phyloP scores from a whole-genome alignment of 2,797 vertebrate genomes.

The Apodemus agrarius region DNA sequence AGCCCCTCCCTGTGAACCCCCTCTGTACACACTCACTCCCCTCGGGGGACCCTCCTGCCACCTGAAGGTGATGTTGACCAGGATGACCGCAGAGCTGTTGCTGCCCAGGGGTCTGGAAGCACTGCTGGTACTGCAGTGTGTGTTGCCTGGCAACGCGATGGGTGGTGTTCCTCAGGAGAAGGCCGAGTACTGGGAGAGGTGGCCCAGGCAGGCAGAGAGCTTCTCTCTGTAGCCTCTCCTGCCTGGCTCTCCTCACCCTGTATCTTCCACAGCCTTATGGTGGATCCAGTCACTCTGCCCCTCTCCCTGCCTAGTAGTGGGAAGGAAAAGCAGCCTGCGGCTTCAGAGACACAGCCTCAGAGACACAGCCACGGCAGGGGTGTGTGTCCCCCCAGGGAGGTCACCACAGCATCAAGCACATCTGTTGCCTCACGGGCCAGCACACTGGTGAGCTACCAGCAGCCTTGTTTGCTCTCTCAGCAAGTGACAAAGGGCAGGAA shows the following conservation, averaged over 20 bases:
- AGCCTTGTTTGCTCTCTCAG: background rate
- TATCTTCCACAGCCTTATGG: background rate
- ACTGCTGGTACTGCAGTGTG: fast-evolving
- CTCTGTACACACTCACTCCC: background rate
- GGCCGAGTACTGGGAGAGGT: background rate
- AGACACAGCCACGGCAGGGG: background rate
- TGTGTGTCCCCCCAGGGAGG: too few relatives aligned
- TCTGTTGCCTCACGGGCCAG: background rate
- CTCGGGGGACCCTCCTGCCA: background rate
- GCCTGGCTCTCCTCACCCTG: background rate
- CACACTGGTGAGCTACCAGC: background rate
- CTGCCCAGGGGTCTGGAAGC: background rate
- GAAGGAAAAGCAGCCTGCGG: background rate
- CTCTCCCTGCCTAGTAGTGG: background rate
- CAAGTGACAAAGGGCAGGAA: background rate
- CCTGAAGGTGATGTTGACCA: background rate
- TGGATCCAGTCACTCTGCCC: background rate
- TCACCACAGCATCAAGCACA: background rate
- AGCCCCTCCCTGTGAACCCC: background rate
- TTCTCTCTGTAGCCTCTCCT: background rate
- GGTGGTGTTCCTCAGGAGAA: background rate
- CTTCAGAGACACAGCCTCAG: background rate
- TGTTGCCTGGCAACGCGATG: background rate
- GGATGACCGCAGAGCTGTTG: background rate
- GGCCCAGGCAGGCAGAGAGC: background rate